Conservation (phyloP, 2,113 vertebrate species). For the Cnemophilus loriae region DNA sequence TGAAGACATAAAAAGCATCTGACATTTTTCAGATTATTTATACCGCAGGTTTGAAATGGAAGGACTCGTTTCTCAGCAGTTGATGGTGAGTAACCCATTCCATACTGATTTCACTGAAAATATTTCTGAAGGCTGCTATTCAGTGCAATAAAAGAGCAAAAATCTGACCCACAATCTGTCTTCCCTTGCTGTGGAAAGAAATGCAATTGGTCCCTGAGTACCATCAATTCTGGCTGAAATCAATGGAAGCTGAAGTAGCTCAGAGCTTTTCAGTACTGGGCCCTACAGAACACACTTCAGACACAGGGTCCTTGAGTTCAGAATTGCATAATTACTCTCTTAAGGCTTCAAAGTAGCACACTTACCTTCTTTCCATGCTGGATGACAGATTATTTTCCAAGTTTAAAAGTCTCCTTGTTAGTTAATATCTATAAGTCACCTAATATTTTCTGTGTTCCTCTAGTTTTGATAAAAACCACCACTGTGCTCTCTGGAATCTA, state of each 20-base stretch:
- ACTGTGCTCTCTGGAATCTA: background rate
- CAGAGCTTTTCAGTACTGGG: background rate
- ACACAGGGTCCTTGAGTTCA: background rate
- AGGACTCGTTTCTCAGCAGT: background rate
- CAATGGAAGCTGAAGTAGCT: background rate
- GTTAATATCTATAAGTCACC: background rate
- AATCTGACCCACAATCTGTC: background rate
- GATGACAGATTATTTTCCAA: conserved; percentile 18
- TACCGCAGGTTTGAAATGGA: background rate
- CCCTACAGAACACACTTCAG: background rate
- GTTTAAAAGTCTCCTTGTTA: conserved; percentile 13
- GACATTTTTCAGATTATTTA: conserved; percentile 32
- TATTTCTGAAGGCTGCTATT: conserved; percentile 28
- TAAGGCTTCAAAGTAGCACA: conserved; percentile 6
- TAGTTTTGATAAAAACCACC: conserved; percentile 15
- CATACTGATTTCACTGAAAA: background rate
- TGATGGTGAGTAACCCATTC: background rate
- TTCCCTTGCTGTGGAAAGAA: conserved; percentile 13
- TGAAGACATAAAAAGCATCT: background rate
- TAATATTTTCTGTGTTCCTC: conserved; percentile 2
- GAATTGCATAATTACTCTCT: conserved; percentile 29
- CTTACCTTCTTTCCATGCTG: conserved; percentile 23
- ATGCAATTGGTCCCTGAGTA: background rate
- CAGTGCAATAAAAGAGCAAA: background rate
- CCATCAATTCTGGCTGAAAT: conserved; percentile 4